Base-by-base conservation (phyloP, 2,797 vertebrate genomes). In the Hybognathus amarus region DNA sequence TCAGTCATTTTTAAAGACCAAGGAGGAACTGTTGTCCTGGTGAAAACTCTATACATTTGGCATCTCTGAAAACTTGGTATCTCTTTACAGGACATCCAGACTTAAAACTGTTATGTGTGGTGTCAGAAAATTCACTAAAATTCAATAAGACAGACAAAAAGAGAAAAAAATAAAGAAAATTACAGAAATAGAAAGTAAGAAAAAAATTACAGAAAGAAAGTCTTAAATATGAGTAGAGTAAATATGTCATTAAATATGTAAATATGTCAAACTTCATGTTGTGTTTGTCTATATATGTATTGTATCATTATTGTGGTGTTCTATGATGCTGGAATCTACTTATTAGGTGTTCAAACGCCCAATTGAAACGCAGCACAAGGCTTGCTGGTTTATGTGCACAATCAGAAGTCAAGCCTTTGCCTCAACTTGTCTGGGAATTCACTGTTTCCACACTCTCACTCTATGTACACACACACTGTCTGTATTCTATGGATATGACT, bases 341-440 rank as follows among this genome's bases (percentile, higher is more conserved):
- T 47, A 47, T 47, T 47, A 47, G 4, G 13, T 47, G 45, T 47
- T 47, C 45, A 47, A 47, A 82, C 67, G 4, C 70, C 33, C n/a
- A 52, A 54, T 22, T 54, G 33, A 17, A 30, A 24, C 7, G 30
- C 33, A 54, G 50, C 63, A 52, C 27, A 47, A 67, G n/a, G 11
- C 50, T 68, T 17, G 17, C 36, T 27, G 42, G 30, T 38, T 64
- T 66, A 40, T 13, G 17, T 67, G 71, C 70, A 67, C 27, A 40
- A 45, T 27, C 9, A 6, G 67, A 76, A 82, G 68, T 82, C 47
- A 42, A 83, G 63, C 33, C 38, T 69, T 40, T 45, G 71, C 63
- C 71, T 83, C 17, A 15, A 42, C 71, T 76, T 83, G 81, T 54
- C 50, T 59, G 63, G 20, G 36, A 64, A 77, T 24, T 45, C 52